Evolutionary conservation across 2,797 vertebrate genomes (phyloP).

Genomic region (Caiman crocodilus): DNA sequence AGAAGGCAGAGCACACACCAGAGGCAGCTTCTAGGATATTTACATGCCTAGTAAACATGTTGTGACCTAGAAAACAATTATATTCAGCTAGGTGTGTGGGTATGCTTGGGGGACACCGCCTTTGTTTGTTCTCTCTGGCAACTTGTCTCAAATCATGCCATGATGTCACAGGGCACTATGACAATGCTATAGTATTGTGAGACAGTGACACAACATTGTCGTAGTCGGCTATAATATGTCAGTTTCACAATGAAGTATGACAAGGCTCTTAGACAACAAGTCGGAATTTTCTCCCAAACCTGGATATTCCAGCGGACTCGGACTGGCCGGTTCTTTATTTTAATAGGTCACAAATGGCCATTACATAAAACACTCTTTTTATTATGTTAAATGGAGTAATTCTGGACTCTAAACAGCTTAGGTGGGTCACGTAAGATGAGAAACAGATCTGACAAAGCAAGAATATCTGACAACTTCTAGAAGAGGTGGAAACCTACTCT

Average conservation of each 20-base stretch:
- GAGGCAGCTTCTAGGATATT: neutral
- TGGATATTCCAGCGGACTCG: too few species aligned
- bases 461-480: neutral
- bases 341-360: too few species aligned
- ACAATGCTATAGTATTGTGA: neutral
- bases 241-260: neutral
- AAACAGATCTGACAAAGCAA: neutral
- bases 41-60: neutral
- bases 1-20: conserved; percentile 38
- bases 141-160: neutral
- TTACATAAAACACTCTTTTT: too few species aligned
- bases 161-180: neutral
- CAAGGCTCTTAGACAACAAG: too few species aligned
- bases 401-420: neutral
- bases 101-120: neutral
- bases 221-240: neutral
- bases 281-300: too few species aligned
- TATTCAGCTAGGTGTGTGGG: neutral
- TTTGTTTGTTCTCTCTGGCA: neutral
- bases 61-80: neutral
- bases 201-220: neutral
- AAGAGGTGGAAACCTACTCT: too few species aligned
- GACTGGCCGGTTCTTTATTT: too few species aligned
- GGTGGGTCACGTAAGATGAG: neutral
- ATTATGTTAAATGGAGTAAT: neutral